These are phyloP conservation scores for Drosophila engyochracea DNA, from an alignment of 2,888 invertebrate species.

Conservation along the genomic window DNA sequence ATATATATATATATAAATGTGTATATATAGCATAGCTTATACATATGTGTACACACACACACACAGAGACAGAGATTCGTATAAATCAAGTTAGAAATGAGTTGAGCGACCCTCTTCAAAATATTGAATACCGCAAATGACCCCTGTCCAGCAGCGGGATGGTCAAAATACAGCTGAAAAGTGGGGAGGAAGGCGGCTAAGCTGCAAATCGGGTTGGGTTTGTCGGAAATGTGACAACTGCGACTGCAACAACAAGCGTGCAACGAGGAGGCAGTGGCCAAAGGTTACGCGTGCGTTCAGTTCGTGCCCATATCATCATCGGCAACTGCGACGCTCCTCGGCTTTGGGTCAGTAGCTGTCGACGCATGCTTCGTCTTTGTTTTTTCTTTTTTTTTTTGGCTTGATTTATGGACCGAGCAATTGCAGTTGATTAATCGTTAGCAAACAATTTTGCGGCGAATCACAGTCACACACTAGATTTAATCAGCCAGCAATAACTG, in stretches of 20 bases:
- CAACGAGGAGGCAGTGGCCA: conserved; percentile 54
- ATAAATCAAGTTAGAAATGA: conserved; percentile 75
- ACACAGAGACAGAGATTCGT: conserved; percentile 12
- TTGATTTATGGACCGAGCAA: conserved; percentile 65
- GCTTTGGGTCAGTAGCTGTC: conserved; percentile 70
- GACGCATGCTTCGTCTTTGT: conserved; percentile 45
- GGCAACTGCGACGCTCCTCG: conserved; percentile 32
- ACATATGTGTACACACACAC: not conserved
- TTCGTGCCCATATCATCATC: conserved; percentile 72
- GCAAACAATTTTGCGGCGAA: conserved; percentile 42
- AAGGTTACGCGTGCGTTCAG: conserved; percentile 83
- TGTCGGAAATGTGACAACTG: conserved; percentile 48
- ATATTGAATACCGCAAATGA: conserved; percentile 84
- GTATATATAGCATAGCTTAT: not conserved
- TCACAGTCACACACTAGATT: conserved; percentile 25
- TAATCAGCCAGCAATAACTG: conserved; percentile 1
- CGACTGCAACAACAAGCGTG: conserved; percentile 19
- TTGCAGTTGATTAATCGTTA: conserved; percentile 64
- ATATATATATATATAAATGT: not conserved
- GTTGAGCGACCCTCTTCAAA: conserved; percentile 81
- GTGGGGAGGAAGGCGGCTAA: conserved; percentile 50
- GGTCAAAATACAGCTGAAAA: conserved; percentile 55
- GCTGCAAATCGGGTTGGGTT: conserved; percentile 72
- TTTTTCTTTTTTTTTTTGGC: conserved; percentile 8
- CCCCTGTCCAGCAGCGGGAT: conserved; percentile 77